Conservation (phyloP, 2,797 vertebrate genomes). For the Leuciscus waleckii region DNA sequence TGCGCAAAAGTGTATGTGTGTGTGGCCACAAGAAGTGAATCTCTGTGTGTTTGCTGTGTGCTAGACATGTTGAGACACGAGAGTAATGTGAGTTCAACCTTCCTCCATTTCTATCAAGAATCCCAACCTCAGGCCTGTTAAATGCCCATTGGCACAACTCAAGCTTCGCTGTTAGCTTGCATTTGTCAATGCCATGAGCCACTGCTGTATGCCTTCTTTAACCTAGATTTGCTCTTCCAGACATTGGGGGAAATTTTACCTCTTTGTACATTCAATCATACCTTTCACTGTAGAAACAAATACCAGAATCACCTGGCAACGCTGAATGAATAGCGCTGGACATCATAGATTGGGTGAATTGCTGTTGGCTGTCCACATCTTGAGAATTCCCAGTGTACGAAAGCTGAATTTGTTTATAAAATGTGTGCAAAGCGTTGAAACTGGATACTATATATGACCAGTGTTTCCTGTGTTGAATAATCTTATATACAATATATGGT, state of each 20-base stretch:
- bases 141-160: slow-evolving; percentile 59
- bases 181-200: slow-evolving; percentile 57
- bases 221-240: slow-evolving; percentile 61
- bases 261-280: slow-evolving; percentile 52
- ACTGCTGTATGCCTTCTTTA: slow-evolving; percentile 68
- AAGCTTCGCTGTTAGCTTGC: slow-evolving; percentile 60
- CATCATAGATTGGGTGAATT: slow-evolving; percentile 8
- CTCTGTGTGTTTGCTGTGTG: slow-evolving; percentile 59
- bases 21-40: background rate
- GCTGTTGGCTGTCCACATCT: slow-evolving; percentile 11
- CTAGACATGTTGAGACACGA: slow-evolving; percentile 8
- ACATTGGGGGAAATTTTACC: slow-evolving; percentile 65
- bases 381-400: slow-evolving; percentile 10
- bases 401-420: slow-evolving; percentile 39
- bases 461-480: slow-evolving; percentile 43
- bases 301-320: slow-evolving; percentile 14
- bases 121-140: slow-evolving; percentile 55
- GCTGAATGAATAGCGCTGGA: slow-evolving; percentile 6
- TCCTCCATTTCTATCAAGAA: slow-evolving; percentile 61
- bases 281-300: slow-evolving; percentile 56
- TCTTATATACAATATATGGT: slow-evolving; percentile 59
- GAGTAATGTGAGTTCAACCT: slow-evolving; percentile 58
- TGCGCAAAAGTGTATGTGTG: slow-evolving; percentile 44
- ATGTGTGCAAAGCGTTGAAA: background rate
- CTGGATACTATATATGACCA: slow-evolving; percentile 29